phyloP scores from a whole-genome alignment of 2,113 vertebrate species.

The Meleagris gallopavo region DNA sequence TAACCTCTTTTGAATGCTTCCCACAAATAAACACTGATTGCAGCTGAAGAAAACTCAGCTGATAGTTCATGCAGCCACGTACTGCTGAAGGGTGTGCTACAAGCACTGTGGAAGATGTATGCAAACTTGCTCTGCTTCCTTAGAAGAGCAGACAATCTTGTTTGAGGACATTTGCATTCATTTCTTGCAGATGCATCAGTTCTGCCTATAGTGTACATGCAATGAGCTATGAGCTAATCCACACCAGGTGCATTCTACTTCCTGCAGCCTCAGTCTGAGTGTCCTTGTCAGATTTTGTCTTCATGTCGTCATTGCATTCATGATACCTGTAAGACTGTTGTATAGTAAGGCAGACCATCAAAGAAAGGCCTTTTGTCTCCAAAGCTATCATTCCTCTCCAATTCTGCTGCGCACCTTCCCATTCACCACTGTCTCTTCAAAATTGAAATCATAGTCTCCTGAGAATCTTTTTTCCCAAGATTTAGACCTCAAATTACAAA shows the following conservation, averaged over 20 bases:
- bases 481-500: not conserved
- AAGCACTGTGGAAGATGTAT: not conserved
- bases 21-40: not conserved
- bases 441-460: not conserved
- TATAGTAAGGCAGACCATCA: not conserved
- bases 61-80: not conserved
- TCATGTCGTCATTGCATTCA: not conserved
- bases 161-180: not conserved
- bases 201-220: rapidly evolving
- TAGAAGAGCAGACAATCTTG: not conserved
- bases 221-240: too few species aligned
- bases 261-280: not conserved
- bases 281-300: not conserved
- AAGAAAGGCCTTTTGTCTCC: not conserved
- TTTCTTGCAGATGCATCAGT: not conserved
- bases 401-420: not conserved
- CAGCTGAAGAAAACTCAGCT: not conserved
- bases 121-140: not conserved
- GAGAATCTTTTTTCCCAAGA: not conserved
- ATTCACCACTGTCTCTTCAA: not conserved
- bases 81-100: not conserved
- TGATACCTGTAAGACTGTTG: not conserved
- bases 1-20: not conserved
- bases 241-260: not conserved
- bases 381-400: not conserved